Base-by-base conservation (phyloP, 2,797 vertebrate genomes). In the Acestrorhynchus altus region DNA sequence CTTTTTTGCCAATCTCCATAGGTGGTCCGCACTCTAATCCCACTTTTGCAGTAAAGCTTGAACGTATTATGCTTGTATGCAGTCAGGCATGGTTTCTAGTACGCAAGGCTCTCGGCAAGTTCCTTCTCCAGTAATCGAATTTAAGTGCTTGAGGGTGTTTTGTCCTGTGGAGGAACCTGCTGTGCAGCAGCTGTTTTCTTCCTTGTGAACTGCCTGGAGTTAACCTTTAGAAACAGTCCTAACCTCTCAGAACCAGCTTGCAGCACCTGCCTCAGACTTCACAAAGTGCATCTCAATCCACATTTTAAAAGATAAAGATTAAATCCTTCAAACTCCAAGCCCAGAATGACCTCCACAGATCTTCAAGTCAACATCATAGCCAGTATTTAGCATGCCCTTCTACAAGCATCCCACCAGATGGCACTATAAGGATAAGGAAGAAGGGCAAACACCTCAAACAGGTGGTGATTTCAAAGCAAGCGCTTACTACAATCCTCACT, bases 91-190 rank as follows among this genome's bases (percentile, higher is more conserved):
- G 40, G 31, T 61, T 61, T 61, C 4, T 16, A 11, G 31, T 63
- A 40, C 28, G 16, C 18, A 3, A 20, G 60, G 22, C 44, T 44
- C 22, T 46, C 39, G 24, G 20, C 40, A 15, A 65, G 11, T 44
- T 16, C 13, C 1, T 12, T 65, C 63, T 65, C 20, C 20, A 65
- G 40, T 65, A 40, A 44, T 65, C 42, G 63, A 65, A 65, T 46
- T 68, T 51, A 51, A 31, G 67, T 40, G 67, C n/a, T 35, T 22
- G 44, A 42, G 69, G 54, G 54, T 40, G 69, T 44, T 72, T 60
- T 11, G 39, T 61, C 83, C 63, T 74, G 75, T 57, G 83, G 81
- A 52, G 76, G 26, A 44, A 44, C 67, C 73, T 79, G 74, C 64
- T 73, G 79, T 59, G 74, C 51, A 42, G 59, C 71, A 65, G 81